These are phyloP conservation scores for Pseudanteris insignis DNA, from an alignment of 2,888 invertebrate species.

Conservation along the genomic window DNA sequence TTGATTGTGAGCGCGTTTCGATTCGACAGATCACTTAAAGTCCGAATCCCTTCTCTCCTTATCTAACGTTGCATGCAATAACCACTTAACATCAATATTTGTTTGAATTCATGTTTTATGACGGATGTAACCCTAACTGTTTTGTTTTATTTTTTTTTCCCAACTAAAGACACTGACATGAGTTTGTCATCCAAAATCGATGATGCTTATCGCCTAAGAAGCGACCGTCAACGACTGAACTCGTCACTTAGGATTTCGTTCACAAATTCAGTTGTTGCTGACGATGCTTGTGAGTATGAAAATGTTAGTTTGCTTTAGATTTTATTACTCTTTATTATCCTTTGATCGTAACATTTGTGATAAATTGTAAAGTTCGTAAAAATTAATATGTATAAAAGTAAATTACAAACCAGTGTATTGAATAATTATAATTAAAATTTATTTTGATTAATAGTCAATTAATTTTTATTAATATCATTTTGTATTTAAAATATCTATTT, in stretches of 20 bases:
- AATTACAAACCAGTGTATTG: no score
- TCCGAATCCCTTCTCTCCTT: no score
- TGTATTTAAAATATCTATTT: background rate
- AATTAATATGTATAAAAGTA: no score
- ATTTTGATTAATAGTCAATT: background rate
- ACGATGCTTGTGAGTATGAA: conserved; percentile 45
- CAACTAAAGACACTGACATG: conserved; percentile 37
- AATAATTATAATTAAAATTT: no score
- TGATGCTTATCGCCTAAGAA: conserved; percentile 9
- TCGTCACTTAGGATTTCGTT: conserved; percentile 19
- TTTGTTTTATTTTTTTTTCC: conserved; percentile 7
- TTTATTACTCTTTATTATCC: no score
- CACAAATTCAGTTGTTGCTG: conserved; percentile 28
- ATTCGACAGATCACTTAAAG: background rate
- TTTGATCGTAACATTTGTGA: no score
- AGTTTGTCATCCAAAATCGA: conserved; percentile 17
- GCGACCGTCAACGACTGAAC: conserved; percentile 17
- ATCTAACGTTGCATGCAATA: no score
- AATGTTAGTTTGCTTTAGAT: conserved; percentile 19
- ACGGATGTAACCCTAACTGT: background rate
- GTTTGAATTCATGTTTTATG: background rate
- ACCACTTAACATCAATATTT: background rate
- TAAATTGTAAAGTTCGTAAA: no score
- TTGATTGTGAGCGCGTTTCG: background rate
- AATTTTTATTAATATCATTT: background rate